phyloP scores from a whole-genome alignment of 2,797 vertebrate species.

The Pseudopleuronectes americanus region DNA sequence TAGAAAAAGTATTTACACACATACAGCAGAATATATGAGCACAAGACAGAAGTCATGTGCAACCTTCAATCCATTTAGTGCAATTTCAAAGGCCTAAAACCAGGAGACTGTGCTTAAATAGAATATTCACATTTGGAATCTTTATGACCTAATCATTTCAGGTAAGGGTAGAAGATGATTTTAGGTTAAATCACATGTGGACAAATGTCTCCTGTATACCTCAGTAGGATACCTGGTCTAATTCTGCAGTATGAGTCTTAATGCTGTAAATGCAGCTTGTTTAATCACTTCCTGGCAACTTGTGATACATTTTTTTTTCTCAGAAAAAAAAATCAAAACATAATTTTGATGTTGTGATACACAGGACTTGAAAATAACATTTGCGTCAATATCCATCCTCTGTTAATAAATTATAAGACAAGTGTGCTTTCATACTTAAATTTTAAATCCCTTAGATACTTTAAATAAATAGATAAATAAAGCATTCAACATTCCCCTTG shows the following conservation, averaged over 20 bases:
- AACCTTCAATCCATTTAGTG: slow-evolving; percentile 24
- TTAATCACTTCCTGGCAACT: slow-evolving; percentile 12
- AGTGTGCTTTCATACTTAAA: slow-evolving; percentile 24
- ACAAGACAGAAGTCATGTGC: not conserved
- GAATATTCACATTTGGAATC: slow-evolving; percentile 8
- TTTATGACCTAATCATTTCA: not conserved
- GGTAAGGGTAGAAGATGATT: not conserved
- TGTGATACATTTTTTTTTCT: slow-evolving; percentile 6
- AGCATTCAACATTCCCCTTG: slow-evolving; percentile 22
- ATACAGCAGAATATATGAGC: slow-evolving; percentile 37
- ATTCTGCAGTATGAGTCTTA: not conserved
- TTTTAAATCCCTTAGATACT: slow-evolving; percentile 48
- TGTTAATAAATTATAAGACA: slow-evolving; percentile 44
- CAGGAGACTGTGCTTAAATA: slow-evolving; percentile 21
- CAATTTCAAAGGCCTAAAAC: slow-evolving; percentile 34
- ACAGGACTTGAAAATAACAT: slow-evolving; percentile 21
- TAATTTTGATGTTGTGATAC: slow-evolving; percentile 8
- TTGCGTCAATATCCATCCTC: slow-evolving; percentile 7
- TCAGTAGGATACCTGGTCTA: not conserved
- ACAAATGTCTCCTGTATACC: not conserved
- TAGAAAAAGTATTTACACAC: slow-evolving; percentile 52
- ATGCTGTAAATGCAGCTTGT: slow-evolving; percentile 7
- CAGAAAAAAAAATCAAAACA: slow-evolving; percentile 13
- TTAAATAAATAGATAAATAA: slow-evolving; percentile 71
- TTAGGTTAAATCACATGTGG: slow-evolving; percentile 11